phyloP scores from a whole-genome alignment of 37 sponge, comb jelly and placozoan genomes.

The Aplysina aerophoba region DNA sequence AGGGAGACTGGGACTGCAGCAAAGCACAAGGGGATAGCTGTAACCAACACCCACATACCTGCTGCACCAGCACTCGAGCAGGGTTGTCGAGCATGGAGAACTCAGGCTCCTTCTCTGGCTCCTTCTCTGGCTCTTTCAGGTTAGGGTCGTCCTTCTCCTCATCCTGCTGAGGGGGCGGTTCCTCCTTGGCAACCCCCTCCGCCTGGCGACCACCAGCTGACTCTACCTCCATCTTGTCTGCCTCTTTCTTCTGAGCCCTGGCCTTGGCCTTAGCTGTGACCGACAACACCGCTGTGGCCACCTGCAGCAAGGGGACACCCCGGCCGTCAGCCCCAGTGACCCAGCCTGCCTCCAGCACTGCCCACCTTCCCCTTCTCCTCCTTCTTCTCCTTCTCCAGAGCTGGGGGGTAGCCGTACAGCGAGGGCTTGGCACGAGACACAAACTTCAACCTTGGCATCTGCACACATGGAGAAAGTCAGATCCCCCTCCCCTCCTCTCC shows the following conservation, averaged over 20 bases:
- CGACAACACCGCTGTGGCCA: constrained; percentile 92
- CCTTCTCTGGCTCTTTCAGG: constrained; percentile 31
- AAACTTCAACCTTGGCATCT: constrained; percentile 95
- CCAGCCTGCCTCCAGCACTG: background rate
- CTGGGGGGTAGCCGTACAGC: constrained; percentile 84
- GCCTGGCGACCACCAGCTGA: constrained; percentile 11
- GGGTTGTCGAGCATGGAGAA: constrained; percentile 93
- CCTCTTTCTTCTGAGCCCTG: constrained; percentile 71
- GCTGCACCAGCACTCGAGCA: constrained; percentile 87
- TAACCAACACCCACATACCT: constrained; percentile 49
- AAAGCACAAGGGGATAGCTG: background rate
- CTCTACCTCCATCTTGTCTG: constrained; percentile 53
- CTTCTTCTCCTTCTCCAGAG: constrained; percentile 89
- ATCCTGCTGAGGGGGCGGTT: background rate
- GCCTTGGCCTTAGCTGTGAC: constrained; percentile 88
- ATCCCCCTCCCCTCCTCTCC: background rate
- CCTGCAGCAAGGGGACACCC: constrained; percentile 47
- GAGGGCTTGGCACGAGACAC: constrained; percentile 91
- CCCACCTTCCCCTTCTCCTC: constrained; percentile 90
- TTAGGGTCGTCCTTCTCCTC: constrained; percentile 26
- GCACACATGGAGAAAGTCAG: background rate
- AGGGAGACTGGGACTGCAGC: background rate
- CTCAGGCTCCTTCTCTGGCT: constrained; percentile 60
- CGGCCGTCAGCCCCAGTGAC: background rate
- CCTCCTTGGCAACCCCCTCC: background rate